A percentile compares a stretch with the other conserved stretches of the same genome.
These are phyloP conservation scores for Ceyx erithaca DNA, from an alignment of 2,797 vertebrate species.

Conservation along the genomic window DNA sequence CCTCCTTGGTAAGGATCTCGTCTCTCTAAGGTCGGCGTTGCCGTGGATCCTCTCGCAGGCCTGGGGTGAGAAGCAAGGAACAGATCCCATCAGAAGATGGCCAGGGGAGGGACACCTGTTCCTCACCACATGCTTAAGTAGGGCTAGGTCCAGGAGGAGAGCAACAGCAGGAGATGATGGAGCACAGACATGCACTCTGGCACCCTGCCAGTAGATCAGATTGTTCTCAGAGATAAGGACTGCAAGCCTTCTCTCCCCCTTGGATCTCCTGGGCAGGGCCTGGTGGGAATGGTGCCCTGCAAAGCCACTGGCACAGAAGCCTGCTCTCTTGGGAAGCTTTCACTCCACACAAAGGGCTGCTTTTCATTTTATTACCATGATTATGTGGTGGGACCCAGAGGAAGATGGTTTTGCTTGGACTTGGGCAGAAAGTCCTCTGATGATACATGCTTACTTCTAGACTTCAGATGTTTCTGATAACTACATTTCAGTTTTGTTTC, in stretches of 20 bases:
- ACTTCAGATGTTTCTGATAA: constrained; percentile 6
- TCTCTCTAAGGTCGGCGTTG: not conserved
- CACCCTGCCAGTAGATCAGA: not conserved
- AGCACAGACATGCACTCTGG: not conserved
- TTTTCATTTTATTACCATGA: not conserved
- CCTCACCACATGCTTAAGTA: accelerated
- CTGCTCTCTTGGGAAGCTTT: accelerated
- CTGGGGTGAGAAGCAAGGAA: not conserved
- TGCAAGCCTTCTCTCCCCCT: accelerated
- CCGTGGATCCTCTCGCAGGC: not conserved
- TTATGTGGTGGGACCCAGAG: not conserved
- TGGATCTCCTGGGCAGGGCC: not conserved
- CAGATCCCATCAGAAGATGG: not conserved
- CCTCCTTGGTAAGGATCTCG: not conserved
- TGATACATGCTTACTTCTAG: not conserved
- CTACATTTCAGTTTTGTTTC: constrained; percentile 4
- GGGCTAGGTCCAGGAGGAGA: not conserved
- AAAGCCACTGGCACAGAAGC: not conserved
- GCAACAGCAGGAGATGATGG: not conserved
- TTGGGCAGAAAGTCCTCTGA: not conserved
- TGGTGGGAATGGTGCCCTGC: not conserved
- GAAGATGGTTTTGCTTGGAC: not conserved
- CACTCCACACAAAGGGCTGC: not conserved
- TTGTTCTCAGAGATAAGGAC: not conserved
- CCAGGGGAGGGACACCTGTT: not conserved